A percentile compares a stretch with the other conserved stretches of the same genome.
These are phyloP conservation scores for Drosophila neutralis DNA, from an alignment of 2,888 invertebrate species.

Conservation along the genomic window DNA sequence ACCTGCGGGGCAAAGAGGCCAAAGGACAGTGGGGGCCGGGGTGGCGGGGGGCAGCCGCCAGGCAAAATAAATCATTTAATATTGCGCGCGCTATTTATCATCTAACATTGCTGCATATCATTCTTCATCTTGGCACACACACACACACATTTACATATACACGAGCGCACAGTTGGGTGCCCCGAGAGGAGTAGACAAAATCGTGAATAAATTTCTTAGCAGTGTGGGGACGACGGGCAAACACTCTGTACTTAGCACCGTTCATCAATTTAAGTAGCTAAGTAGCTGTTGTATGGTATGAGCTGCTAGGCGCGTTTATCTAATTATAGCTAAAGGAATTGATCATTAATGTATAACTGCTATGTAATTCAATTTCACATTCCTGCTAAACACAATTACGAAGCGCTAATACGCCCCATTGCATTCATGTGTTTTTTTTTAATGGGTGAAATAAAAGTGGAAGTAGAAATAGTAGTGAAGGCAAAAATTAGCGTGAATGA, in stretches of 20 bases:
- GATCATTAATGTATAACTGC: background rate
- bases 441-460: slow-evolving; percentile 25
- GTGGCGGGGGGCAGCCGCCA: slow-evolving; percentile 17
- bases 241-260: slow-evolving; percentile 7
- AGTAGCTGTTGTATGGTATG: background rate
- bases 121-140: slow-evolving; percentile 65
- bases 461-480: slow-evolving; percentile 41
- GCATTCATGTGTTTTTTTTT: background rate
- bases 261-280: background rate
- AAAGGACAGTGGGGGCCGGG: slow-evolving; percentile 19
- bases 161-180: slow-evolving; percentile 65
- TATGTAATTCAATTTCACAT: background rate
- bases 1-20: slow-evolving; percentile 39
- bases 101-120: slow-evolving; percentile 74
- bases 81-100: slow-evolving; percentile 80
- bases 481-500: slow-evolving; percentile 62
- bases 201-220: slow-evolving; percentile 12
- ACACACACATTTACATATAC: slow-evolving; percentile 21
- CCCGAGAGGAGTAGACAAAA: slow-evolving; percentile 53
- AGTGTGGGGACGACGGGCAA: background rate
- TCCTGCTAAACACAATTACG: background rate
- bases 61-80: slow-evolving; percentile 76
- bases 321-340: background rate
- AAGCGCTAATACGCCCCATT: slow-evolving; percentile 2
- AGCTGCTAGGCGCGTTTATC: background rate